Evolutionary conservation across 2,113 vertebrate species (phyloP), one percentile per base, ranked within the genome.

Genomic region (Istiophorus platypterus): DNA sequence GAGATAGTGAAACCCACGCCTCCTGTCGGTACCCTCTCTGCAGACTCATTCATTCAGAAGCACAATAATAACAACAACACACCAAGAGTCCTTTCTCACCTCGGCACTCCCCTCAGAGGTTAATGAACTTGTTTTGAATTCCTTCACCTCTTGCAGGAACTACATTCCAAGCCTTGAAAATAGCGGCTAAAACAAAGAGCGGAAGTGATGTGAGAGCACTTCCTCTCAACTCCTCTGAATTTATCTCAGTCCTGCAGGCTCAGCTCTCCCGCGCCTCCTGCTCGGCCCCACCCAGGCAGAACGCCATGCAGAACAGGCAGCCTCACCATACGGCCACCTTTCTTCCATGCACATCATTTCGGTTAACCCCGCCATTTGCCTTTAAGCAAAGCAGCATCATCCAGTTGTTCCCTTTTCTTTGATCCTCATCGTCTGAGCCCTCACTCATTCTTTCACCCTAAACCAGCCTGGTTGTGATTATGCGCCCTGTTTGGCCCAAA

Each of bases 61-160:
- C 81, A 67, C 22, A 20, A 56, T 47, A 54, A 31, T 29, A 57
- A 20, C n/a, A 26, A 45, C 45, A 42, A 67, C 24, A 70, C 68
- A 42, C 34, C 31, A n/a, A 34, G 20, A 20, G 24, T 27, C 41
- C 15, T 64, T 80, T 69, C 72, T 78, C 84, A 81, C 54, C 70
- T 65, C 63, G 1, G 27, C 8, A 41, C 56, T 72, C 76, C 64
- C 70, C 57, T 2, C 65, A 68, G 72, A 80, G 89, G 87, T 93
- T 94, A 93, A 94, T 93, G 89, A 89, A 92, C 87, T 95, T 95
- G 93, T 95, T 95, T 94, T 93, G 94, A 94, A 94, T 94, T 93
- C 92, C 88, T 94, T 91, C 87, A 87, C 90, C 90, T 85, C 88
- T 86, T 49, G 84, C 92, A 93, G 93, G 93, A 95, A 91, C 92